Evolutionary conservation across 1,140 invertebrate species (phyloP), one percentile per base, ranked within the genome.

Genomic region (Eupeodes corollae): DNA sequence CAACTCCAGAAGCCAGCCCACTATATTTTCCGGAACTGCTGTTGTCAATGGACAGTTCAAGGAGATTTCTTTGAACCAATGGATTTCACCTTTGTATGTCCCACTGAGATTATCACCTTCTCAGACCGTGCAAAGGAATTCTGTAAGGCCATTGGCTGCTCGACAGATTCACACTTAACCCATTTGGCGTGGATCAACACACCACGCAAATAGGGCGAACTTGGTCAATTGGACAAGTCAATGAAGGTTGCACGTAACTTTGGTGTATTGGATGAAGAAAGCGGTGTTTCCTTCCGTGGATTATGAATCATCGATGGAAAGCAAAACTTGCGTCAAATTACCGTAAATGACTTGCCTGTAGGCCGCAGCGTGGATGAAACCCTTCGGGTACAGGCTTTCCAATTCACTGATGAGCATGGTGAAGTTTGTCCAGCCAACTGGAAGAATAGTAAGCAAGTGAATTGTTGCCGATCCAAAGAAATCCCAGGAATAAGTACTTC

Each of bases 361-460:
- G 96, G 94, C 48, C 79, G 96, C 46, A 80, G 77, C 13, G 90
- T 97, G 0, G 93, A 98, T 61, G 94, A 98, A 73, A 93, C 90
- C 5, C 70, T 98, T 14, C 78, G 93, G 14, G 88, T 98, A 3
- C 91, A 98, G 70, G 93, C 93, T 42, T 97, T 98, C 80, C 91
- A 97, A 50, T 96, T 79, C 68, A 94, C 91, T 15, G 94, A 98
- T 66, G 81, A 86, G 60, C 82, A 94, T 67, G 93, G 93, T 13
- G 94, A 97, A 73, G 94, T 98, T 31, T 99, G 95, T 72, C 95
- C 95, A 50, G 95, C 91, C 63, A 86, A 86, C 51, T 98, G 95
- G 95, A 89, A 84, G 71, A 95, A 95, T n/a, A 94, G 95, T 42
- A n/a, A 72, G 80, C 56, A 93, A 93, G 68, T 89, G 93, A 41